Evolutionary conservation across 2,888 invertebrate genomes (phyloP).

Genomic region (Eugnorisma glareosa): DNA sequence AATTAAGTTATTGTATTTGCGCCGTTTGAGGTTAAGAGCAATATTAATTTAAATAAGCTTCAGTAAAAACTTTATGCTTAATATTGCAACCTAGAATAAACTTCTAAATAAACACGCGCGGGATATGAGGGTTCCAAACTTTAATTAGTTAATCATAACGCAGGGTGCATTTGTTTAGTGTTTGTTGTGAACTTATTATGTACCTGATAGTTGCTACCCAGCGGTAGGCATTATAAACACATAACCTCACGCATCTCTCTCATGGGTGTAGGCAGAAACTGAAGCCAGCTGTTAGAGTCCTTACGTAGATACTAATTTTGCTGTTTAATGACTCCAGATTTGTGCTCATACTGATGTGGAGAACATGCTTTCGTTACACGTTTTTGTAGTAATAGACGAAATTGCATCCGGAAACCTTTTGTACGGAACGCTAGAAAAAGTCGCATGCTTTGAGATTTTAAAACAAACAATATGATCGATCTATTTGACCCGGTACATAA

Average conservation of each 20-base stretch:
- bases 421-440: not conserved
- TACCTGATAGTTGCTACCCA: not conserved
- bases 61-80: not conserved
- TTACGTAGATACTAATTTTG: not conserved
- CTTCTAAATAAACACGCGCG: not conserved
- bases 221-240: not conserved
- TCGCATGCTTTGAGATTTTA: not conserved
- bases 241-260: not conserved
- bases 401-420: not conserved
- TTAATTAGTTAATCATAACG: conserved; percentile 17
- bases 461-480: not conserved
- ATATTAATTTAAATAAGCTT: not conserved
- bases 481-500: too few relatives aligned
- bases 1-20: too few relatives aligned
- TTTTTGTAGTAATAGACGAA: not conserved
- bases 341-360: not conserved
- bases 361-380: not conserved
- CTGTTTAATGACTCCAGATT: too few relatives aligned
- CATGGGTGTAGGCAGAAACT: not conserved
- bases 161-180: conserved; percentile 15
- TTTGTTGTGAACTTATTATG: not conserved
- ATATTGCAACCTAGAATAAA: conserved; percentile 13
- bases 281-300: not conserved
- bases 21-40: not conserved
- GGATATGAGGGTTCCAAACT: conserved; percentile 2